Base-by-base conservation (phyloP, 2,797 vertebrate species). In the Ptychadena robeensis region DNA sequence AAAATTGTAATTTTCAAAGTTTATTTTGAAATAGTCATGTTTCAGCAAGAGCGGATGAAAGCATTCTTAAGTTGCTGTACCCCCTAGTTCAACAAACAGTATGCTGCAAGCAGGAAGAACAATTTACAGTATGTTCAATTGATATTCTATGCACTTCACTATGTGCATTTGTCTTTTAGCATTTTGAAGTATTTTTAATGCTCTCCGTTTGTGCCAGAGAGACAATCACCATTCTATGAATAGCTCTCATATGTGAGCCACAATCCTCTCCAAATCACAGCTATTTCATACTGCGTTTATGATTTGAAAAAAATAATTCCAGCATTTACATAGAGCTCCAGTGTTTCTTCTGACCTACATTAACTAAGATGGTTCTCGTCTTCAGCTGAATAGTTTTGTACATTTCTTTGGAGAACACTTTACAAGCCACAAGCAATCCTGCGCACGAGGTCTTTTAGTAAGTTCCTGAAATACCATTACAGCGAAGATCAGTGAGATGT, bases 381-480 rank as follows among this genome's bases (percentile, higher is more conserved):
- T 81, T 30, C 79, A 44, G 79, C 59, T 66, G 69, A 81, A 72
- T 53, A 81, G 68, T 71, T 80, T 80, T 72, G 61, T 65, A 48
- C 63, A 73, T 73, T 72, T 64, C 69, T 81, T 81, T 44, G 79
- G 59, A 73, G 79, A 73, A 81, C 68, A 73, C 68, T 70, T 63
- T 71, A 64, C 22, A 80, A 68, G 65, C 76, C 76, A 37, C 61
- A 48, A 80, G 78, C 78, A 64, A 71, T 71, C 48, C 67, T 68
- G n/a, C 10, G 30, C 44, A 14, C 12, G 69, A 53, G 40, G 65
- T 32, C 75, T 78, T 78, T 67, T 78, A 67, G 53, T 72, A 48
- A 72, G 59, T 72, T 80, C 37, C 31, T 80, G 57, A 80, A 80
- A 65, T 80, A 80, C 57, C 37, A 72, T 81, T 64, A 31, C 35